Base-by-base conservation (phyloP, 2,113 vertebrate species). In the Lontra canadensis region DNA sequence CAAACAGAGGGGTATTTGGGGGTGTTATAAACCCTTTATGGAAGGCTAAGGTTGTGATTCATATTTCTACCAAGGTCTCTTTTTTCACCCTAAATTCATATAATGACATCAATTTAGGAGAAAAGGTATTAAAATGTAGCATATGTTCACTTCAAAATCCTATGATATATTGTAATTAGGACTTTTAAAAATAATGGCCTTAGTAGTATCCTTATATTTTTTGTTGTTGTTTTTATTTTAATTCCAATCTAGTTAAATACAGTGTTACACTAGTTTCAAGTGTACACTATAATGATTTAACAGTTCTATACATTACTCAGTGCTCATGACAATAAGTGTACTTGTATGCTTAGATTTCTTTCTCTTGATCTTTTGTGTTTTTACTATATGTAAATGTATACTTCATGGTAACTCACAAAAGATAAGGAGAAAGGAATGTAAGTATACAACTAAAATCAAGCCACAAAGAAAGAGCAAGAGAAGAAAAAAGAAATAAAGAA, bases 61-160 rank as follows among this genome's bases (percentile, higher is more conserved):
- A 7, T 67, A 69, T n/a, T 83, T 95, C 42, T 83, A 63, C 36
- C 34, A 21, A 14, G 17, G 34, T 83, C 18, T 59, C 7, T 4
- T 42, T 92, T 90, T 59, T 59, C 34, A 79, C 13, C 42, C 6
- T 88, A 87, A 89, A 90, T 84, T 31, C 34, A 92, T 67, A 89
- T 65, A 84, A 93, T 76, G 18, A 71, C n/a, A 96, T 42, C 59
- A 93, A 78, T 26, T 92, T 81, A 94, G 78, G n/a, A 93, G n/a
- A 55, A 88, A 69, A 73, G 29, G 9, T 86, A 82, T 44, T 73
- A 73, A 98, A 96, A 81, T 7, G 55, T 94, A 85, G 31, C 17
- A 61, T 74, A 84, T 10, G 6, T 96, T 96, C 47, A 95, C 82
- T 96, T 97, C 57, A 98, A 97, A 97, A 57, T 59, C 49, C 31